phyloP scores from a whole-genome alignment of 2,113 vertebrate genomes.

The Corythaixoides concolor region DNA sequence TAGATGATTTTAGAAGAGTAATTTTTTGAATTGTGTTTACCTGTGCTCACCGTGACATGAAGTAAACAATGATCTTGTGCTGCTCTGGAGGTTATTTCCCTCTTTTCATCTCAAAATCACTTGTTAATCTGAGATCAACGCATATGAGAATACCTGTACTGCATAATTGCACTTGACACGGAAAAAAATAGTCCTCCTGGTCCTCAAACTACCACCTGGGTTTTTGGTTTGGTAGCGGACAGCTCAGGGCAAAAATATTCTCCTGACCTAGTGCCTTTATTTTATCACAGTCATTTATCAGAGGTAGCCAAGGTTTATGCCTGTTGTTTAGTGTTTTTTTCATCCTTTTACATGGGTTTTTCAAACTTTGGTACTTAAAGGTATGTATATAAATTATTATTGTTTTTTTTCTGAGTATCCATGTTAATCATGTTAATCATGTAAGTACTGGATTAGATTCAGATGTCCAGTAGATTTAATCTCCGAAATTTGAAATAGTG shows the following conservation, averaged over 20 bases:
- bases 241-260: neutral
- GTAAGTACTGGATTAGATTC: neutral
- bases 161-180: neutral
- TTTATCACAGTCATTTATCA: neutral
- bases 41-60: neutral
- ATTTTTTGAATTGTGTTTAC: conserved; percentile 20
- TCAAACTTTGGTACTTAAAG: neutral
- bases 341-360: neutral
- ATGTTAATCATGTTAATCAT: conserved; percentile 11
- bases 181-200: neutral
- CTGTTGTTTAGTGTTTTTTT: neutral
- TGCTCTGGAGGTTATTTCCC: neutral
- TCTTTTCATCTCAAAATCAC: neutral
- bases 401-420: neutral
- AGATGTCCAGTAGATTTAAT: neutral
- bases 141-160: neutral
- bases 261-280: neutral
- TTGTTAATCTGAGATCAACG: neutral
- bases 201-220: neutral
- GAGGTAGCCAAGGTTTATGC: neutral
- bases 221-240: neutral
- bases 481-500: conserved; percentile 3
- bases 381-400: neutral
- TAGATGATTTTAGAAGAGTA: neutral
- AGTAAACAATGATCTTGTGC: neutral